Conservation (phyloP, 2,797 vertebrate species). For the Chelon labrosus region DNA sequence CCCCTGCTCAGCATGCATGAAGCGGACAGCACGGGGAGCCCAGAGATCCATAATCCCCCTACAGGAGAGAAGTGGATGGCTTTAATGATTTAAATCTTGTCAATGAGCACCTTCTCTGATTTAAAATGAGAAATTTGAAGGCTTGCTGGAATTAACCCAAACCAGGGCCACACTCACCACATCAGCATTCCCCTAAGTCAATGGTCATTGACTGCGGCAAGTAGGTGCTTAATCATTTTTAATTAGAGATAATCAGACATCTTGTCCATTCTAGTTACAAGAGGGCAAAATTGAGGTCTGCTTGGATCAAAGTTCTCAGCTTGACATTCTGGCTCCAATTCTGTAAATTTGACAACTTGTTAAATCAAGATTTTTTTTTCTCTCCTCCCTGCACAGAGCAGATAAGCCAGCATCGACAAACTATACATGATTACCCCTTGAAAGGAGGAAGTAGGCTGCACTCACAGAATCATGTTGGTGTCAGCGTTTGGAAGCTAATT, state of each 20-base stretch:
- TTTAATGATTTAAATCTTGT: constrained; percentile 86
- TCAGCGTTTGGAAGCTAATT: constrained; percentile 38
- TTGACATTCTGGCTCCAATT: constrained; percentile 76
- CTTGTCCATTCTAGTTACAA: constrained; percentile 84
- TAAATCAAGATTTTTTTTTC: constrained; percentile 42
- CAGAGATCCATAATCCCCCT: constrained; percentile 82
- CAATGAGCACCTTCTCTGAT: constrained; percentile 83
- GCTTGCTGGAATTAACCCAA: constrained; percentile 78
- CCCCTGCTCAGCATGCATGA: constrained; percentile 81
- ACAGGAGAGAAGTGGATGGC: constrained; percentile 80
- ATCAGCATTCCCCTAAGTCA: constrained; percentile 86
- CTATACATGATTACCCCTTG: constrained; percentile 1
- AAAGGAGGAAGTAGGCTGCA: constrained; percentile 14
- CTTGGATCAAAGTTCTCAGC: constrained; percentile 74
- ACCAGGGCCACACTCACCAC: constrained; percentile 68
- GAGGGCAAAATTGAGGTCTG: constrained; percentile 72
- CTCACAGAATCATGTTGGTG: constrained; percentile 11
- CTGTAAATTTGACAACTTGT: constrained; percentile 72
- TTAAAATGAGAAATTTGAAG: constrained; percentile 84
- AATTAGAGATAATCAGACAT: constrained; percentile 89
- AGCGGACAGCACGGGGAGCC: constrained; percentile 66
- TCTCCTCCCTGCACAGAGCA: not conserved
- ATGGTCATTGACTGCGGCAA: constrained; percentile 84
- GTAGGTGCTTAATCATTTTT: constrained; percentile 90
- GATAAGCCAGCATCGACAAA: constrained; percentile 28